Evolutionary conservation across 2,797 vertebrate species (phyloP).

Genomic region (Hoplostethus atlanticus): DNA sequence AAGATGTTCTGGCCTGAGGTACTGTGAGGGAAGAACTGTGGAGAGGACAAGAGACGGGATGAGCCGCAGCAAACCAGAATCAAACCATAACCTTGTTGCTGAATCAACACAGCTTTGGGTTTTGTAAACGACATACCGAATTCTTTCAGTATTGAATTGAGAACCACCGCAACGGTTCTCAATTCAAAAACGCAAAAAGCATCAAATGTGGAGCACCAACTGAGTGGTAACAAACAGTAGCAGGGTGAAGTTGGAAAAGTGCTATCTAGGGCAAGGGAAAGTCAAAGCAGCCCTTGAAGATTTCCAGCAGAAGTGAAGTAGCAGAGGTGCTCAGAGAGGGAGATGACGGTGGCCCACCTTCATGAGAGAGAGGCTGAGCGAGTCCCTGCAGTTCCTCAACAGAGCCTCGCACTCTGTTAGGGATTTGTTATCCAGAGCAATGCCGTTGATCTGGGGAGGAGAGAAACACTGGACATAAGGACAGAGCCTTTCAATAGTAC

Average conservation of each 20-base stretch:
- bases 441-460: constrained; percentile 93
- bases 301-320: constrained; percentile 8
- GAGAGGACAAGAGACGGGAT: constrained; percentile 12
- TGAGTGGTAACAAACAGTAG: constrained; percentile 13
- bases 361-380: constrained; percentile 95
- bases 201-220: neutral
- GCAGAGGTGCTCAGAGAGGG: constrained; percentile 27
- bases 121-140: neutral
- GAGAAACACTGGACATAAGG: constrained; percentile 56
- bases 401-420: constrained; percentile 97
- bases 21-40: constrained; percentile 94
- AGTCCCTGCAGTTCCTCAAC: constrained; percentile 93
- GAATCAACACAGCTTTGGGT: neutral
- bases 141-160: too few species aligned
- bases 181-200: neutral
- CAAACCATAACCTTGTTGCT: neutral
- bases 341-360: constrained; percentile 88
- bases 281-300: constrained; percentile 34
- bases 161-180: neutral
- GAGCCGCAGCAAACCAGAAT: neutral
- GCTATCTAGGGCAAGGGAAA: constrained; percentile 44
- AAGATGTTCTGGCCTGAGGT: constrained; percentile 97
- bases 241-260: constrained; percentile 9
- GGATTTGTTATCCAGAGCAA: constrained; percentile 97
- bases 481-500: constrained; percentile 46